Conservation (phyloP, 2,888 invertebrate species). For the Dione vanillae region DNA sequence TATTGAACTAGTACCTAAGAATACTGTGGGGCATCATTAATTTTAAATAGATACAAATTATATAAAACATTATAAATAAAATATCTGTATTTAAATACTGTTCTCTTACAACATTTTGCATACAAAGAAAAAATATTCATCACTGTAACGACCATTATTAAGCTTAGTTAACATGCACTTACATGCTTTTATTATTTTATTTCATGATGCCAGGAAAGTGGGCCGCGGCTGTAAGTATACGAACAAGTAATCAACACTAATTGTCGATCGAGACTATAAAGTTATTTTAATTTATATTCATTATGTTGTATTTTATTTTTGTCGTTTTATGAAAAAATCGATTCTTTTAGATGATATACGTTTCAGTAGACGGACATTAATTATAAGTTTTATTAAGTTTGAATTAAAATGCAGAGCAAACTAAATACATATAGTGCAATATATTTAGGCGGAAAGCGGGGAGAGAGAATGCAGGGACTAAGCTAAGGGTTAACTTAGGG, state of each 20-base stretch:
- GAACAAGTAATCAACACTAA: conserved; percentile 31
- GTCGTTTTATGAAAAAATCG: conserved; percentile 1
- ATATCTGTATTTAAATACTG: not conserved
- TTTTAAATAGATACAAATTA: conserved; percentile 3
- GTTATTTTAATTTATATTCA: conserved; percentile 33
- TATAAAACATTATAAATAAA: not conserved
- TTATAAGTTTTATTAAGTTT: too few relatives aligned
- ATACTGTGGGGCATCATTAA: not conserved
- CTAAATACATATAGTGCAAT: too few relatives aligned
- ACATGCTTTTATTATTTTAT: conserved; percentile 18
- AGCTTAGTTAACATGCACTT: conserved; percentile 15
- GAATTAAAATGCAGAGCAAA: too few relatives aligned
- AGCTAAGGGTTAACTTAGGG: too few relatives aligned
- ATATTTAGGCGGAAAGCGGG: too few relatives aligned
- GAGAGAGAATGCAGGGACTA: too few relatives aligned
- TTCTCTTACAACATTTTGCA: conserved; percentile 4
- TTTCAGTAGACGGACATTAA: too few relatives aligned
- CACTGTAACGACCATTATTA: conserved; percentile 27
- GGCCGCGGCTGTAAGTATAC: conserved; percentile 21
- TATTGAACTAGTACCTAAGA: not conserved
- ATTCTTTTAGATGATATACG: not conserved
- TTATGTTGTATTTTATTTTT: conserved; percentile 3
- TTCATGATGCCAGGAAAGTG: conserved; percentile 23
- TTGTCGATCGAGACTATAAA: conserved; percentile 33
- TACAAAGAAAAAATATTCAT: conserved; percentile 13